These are phyloP conservation scores for Nyctibius bracteatus DNA, from an alignment of 2,113 vertebrate species.

Conservation along the genomic window DNA sequence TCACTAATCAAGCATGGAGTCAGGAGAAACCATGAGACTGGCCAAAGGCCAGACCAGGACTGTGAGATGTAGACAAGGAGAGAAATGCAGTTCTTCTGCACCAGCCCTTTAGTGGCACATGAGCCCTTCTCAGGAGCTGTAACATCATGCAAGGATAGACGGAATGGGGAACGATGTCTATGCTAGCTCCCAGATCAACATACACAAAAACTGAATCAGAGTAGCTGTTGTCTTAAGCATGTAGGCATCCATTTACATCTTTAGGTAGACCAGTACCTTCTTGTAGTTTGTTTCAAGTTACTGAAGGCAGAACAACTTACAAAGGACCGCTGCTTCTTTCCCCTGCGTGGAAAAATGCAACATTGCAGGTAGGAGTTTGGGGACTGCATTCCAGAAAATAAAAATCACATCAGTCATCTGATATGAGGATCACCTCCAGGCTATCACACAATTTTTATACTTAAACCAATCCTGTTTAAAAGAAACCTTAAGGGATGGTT, in stretches of 20 bases:
- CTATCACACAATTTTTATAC: background rate
- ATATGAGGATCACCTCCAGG: constrained; percentile 22
- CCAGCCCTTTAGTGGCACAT: background rate
- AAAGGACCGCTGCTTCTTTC: background rate
- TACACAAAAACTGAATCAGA: background rate
- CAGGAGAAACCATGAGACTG: background rate
- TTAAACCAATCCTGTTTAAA: background rate
- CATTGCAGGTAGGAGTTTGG: background rate
- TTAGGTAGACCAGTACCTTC: background rate
- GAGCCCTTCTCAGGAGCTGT: background rate
- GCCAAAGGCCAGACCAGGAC: background rate
- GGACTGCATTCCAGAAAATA: background rate
- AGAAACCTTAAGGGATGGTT: background rate
- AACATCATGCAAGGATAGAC: rapidly evolving
- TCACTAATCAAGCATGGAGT: background rate
- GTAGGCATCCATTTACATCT: background rate
- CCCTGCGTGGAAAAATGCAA: background rate
- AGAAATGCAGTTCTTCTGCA: background rate
- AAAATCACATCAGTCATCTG: background rate
- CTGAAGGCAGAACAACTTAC: background rate
- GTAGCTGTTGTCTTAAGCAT: background rate
- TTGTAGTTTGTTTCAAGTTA: background rate
- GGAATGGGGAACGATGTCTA: background rate
- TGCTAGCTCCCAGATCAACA: background rate
- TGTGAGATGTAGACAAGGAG: background rate